Conservation (phyloP, 2,797 vertebrate genomes). For the Capromys pilorides region DNA sequence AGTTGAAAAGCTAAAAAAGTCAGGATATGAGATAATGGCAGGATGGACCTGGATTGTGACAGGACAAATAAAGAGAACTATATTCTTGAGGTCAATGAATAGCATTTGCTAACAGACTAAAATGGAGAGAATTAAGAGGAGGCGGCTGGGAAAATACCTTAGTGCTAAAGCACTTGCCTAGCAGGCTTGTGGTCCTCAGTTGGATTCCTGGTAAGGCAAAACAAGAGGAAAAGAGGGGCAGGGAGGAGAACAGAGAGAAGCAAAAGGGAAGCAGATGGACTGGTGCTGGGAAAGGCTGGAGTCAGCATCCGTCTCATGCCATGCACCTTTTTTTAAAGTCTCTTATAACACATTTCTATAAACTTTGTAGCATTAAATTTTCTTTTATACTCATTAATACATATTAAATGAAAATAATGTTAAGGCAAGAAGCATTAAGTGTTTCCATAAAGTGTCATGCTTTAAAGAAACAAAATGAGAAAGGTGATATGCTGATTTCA, state of each 20-base stretch:
- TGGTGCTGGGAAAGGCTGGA: not conserved
- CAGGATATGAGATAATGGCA: not conserved
- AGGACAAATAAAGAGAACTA: not conserved
- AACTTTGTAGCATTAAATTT: not conserved
- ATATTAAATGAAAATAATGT: not conserved
- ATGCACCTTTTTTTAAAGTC: not conserved
- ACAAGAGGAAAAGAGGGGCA: not conserved
- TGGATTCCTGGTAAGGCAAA: not conserved
- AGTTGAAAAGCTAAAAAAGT: not conserved
- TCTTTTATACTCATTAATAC: not conserved
- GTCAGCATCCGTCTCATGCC: not conserved
- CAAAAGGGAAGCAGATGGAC: not conserved
- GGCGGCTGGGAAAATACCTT: not conserved
- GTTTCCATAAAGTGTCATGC: not conserved
- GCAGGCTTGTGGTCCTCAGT: not conserved
- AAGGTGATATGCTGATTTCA: not conserved
- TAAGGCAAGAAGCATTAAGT: not conserved
- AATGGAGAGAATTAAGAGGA: not conserved
- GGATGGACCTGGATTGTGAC: not conserved
- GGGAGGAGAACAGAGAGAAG: too few relatives aligned
- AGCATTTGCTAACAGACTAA: not conserved
- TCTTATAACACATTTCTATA: not conserved
- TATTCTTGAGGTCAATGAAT: not conserved
- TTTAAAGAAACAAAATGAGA: conserved; percentile 50
- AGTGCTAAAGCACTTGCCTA: not conserved